Evolutionary conservation across 2,113 vertebrate genomes (phyloP).

Genomic region (Malurus melanocephalus): DNA sequence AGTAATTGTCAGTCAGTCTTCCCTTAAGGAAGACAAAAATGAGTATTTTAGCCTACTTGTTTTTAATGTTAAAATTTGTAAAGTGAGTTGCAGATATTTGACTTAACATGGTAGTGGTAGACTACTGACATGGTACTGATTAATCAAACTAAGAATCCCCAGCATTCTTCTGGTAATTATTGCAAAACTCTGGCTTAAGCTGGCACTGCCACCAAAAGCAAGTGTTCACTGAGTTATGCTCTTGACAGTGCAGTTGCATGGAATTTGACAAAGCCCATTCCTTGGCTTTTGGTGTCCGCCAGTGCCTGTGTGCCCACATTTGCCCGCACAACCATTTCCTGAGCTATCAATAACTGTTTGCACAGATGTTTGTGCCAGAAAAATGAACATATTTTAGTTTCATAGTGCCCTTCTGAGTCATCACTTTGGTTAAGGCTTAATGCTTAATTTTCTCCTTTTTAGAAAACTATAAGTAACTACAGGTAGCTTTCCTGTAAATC

Average conservation of each 20-base stretch:
- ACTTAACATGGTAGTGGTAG: background rate
- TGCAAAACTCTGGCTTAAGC: background rate
- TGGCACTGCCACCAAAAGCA: background rate
- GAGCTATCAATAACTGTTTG: background rate
- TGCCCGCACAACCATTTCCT: background rate
- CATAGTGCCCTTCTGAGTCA: background rate
- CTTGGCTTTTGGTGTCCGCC: background rate
- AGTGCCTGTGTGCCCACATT: background rate
- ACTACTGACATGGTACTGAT: background rate
- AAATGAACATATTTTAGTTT: background rate
- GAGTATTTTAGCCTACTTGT: background rate
- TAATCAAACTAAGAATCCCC: background rate
- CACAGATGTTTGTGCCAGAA: background rate
- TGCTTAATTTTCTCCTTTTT: background rate
- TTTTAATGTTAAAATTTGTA: background rate
- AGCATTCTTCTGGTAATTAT: background rate
- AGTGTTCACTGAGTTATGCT: background rate
- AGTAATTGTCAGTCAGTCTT: background rate
- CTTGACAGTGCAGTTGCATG: background rate
- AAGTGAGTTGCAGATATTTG: background rate
- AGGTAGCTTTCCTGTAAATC: background rate
- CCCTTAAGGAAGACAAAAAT: background rate
- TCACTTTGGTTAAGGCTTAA: background rate
- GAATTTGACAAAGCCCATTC: background rate
- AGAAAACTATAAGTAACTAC: background rate